phyloP scores from a whole-genome alignment of 1,140 invertebrate species.

The Cydia pomonella region DNA sequence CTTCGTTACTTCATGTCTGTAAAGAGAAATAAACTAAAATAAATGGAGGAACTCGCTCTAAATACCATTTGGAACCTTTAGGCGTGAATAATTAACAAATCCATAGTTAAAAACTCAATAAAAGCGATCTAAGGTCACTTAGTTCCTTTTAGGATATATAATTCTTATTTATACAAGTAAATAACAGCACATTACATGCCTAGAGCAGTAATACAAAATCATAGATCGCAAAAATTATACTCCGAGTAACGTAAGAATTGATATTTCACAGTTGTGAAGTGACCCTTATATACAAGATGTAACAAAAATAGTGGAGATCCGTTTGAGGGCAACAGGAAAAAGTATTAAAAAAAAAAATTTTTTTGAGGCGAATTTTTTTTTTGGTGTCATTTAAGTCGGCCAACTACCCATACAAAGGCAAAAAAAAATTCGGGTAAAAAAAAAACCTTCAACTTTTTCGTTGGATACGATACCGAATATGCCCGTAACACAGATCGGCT shows the following conservation, averaged over 20 bases:
- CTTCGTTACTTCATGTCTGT: slow-evolving; percentile 20
- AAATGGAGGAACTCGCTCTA: neutral
- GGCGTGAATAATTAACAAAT: neutral
- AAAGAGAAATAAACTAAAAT: slow-evolving; percentile 23
- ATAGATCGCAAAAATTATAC: neutral
- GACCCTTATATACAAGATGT: neutral
- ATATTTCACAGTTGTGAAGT: neutral
- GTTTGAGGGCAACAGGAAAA: too few species aligned
- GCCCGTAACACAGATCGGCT: too few species aligned
- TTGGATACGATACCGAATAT: too few species aligned
- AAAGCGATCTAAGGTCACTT: slow-evolving; percentile 1
- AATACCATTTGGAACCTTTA: neutral
- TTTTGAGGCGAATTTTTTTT: too few species aligned
- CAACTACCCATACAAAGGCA: too few species aligned
- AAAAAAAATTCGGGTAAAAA: too few species aligned
- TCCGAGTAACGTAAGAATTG: too few species aligned
- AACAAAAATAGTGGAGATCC: too few species aligned
- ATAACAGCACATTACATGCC: neutral
- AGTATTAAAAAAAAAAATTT: too few species aligned
- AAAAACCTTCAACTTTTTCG: too few species aligned
- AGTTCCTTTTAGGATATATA: neutral
- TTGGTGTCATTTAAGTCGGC: too few species aligned
- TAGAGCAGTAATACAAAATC: neutral
- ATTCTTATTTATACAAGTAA: neutral
- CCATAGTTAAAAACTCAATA: neutral